Base-by-base conservation (phyloP, 2,888 invertebrate species). In the Fragum whitleyi region DNA sequence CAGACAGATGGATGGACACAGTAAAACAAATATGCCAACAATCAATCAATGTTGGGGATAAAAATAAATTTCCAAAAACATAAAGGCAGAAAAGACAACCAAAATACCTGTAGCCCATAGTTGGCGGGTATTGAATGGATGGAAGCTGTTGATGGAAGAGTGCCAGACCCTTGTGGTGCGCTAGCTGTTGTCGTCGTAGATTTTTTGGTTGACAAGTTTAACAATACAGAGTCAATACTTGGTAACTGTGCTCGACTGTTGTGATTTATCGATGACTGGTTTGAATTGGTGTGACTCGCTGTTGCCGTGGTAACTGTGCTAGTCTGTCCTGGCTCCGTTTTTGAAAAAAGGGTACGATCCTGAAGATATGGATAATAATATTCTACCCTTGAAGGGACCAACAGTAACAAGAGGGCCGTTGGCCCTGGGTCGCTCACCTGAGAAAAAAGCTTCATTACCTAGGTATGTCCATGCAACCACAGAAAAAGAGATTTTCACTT, bases 121-220 rank as follows among this genome's bases (percentile, higher is more conserved):
- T 65, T 42, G 0, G 82, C 82, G 53, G 82, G 80, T 14, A 78
- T 68, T n/a, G 82, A 75, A 21, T 75, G 72, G 32, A 61, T n/a
- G 29, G 65, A 42, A 62, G 47, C 11, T 23, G 65, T 42, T n/a
- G 65, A 65, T 0, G 42, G 42, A 21, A 55, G 57, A 21, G 78
- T 29, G 7, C 62, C 53, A 9, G 71, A 47, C 29, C 67, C 73
- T 28, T 74, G 79, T 6, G 55, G 26, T 1, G 70, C 23, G 19
- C 74, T 51, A 2, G 70, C 70, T 26, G 81, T 59, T 2, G 72
- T 55, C 9, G 73, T 32, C 29, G 77, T 71, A 6, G 74, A 55
- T 36, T 85, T 85, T 69, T 85, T 85, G 2, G 82, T 85, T 16
- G 85, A 85, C 23, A 85, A 71, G 29, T 85, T 85, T n/a, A 85